Conservation (phyloP, 1,140 invertebrate genomes). For the Gryllus bimaculatus region DNA sequence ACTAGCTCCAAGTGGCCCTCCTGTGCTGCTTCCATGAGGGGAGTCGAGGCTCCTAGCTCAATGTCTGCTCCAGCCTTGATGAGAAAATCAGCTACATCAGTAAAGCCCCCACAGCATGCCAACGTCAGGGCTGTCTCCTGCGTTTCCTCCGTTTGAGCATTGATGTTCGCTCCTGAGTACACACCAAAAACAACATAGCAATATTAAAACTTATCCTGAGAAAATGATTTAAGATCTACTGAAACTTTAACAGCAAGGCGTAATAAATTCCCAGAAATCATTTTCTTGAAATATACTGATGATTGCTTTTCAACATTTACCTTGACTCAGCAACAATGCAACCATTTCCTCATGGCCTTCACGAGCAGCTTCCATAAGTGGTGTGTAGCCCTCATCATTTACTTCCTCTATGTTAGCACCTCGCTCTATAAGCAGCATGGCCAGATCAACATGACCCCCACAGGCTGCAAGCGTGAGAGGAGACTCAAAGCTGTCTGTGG, state of each 20-base stretch:
- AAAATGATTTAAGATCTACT: background rate
- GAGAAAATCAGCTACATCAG: slow-evolving; percentile 94
- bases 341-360: slow-evolving; percentile 99
- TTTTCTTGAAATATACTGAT: no score
- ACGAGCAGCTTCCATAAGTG: slow-evolving; percentile 95
- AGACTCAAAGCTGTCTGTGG: slow-evolving; percentile 98
- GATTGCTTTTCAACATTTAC: slow-evolving; percentile 33
- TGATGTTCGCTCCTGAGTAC: slow-evolving; percentile 78
- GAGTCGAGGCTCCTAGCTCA: slow-evolving; percentile 91
- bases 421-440: slow-evolving; percentile 86
- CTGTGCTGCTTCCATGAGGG: slow-evolving; percentile 96
- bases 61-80: slow-evolving; percentile 93
- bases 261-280: background rate
- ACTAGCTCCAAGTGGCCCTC: slow-evolving; percentile 94
- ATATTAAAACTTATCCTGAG: background rate
- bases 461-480: slow-evolving; percentile 95
- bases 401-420: slow-evolving; percentile 98
- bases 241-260: background rate
- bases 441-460: slow-evolving; percentile 95
- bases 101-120: slow-evolving; percentile 93
- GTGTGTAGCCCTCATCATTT: slow-evolving; percentile 99
- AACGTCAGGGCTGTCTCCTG: slow-evolving; percentile 95
- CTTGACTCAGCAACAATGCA: slow-evolving; percentile 81
- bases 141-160: slow-evolving; percentile 96
- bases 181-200: background rate